Evolutionary conservation across 2,113 vertebrate genomes (phyloP), one percentile per base, ranked within the genome.

Genomic region (Xerus inauris): DNA sequence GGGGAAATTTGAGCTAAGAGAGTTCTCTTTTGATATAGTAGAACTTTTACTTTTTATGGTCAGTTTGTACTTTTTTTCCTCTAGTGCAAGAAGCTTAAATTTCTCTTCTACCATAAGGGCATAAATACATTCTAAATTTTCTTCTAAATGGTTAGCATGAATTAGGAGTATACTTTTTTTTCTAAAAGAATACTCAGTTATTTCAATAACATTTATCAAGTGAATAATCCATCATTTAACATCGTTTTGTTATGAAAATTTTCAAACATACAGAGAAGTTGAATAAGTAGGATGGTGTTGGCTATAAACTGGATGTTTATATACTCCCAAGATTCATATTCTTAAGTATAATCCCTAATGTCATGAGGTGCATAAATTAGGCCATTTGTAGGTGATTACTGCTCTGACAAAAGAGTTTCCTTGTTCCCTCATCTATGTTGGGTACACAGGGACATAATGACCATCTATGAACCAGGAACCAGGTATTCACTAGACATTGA

Each of bases 91-190:
- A 75, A 95, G 57, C 19, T 57, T 57, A 57, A 65, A 91, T 79
- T 62, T 65, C 19, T 92, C 19, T 19, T 54, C 30, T 67, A 81
- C 6, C 35, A 22, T 28, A 54, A 95, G 10, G n/a, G n/a, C 10
- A 57, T 81, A 35, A 80, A 65, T 91, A 72, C 54, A 71, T 72
- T 91, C 65, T 40, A 77, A 79, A 85, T 38, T 91, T 85, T 90
- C 35, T 54, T 87, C 30, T 65, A 81, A 87, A 73, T 73, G 4
- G 42, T 95, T 91, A 16, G 3, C 45, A 42, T n/a, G 8, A 73
- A 64, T 28, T 30, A 91, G 87, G 30, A 80, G 76, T 57, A 22
- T 79, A 59, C 45, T 76, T 45, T 87, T 45, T 87, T 73, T 64
- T 28, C 42, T 71, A 40, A 79, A 40, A 20, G 28, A 6, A 76